phyloP scores from a whole-genome alignment of 2,113 vertebrate species.

The Aix galericulata region DNA sequence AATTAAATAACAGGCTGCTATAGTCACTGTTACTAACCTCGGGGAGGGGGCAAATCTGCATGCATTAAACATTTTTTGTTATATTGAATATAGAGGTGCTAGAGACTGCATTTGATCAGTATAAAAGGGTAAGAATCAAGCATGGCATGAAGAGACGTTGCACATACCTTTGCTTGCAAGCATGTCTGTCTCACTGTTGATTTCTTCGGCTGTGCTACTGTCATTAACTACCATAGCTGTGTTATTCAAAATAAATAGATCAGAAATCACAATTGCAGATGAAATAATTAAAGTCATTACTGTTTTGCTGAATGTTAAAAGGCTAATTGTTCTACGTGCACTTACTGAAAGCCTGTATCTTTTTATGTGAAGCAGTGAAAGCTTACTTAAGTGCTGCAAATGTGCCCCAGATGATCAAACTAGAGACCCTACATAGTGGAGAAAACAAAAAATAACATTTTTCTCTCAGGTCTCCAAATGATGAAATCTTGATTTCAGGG shows the following conservation, averaged over 20 bases:
- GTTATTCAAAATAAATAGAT: neutral
- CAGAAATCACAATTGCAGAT: constrained; percentile 1
- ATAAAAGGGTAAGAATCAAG: neutral
- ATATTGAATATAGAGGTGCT: neutral
- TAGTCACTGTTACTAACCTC: neutral
- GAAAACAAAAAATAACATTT: neutral
- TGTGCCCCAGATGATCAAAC: neutral
- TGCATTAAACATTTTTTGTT: constrained; percentile 2
- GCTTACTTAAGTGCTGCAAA: neutral
- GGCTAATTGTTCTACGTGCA: neutral
- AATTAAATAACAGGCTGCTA: neutral
- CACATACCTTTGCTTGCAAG: neutral
- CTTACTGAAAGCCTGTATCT: neutral
- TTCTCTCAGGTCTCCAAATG: neutral
- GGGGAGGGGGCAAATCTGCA: neutral
- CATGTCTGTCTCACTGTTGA: neutral
- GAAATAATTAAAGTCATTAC: constrained; percentile 15
- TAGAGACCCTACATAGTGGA: neutral
- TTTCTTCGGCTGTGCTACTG: neutral
- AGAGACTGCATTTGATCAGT: neutral
- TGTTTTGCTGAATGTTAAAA: neutral
- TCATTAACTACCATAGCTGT: neutral
- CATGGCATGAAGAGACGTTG: neutral
- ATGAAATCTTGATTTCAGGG: constrained; percentile 16
- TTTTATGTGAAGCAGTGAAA: neutral